These are phyloP conservation scores for Drosophila eugracilis DNA, from an alignment of 1,140 invertebrate genomes.

Conservation along the genomic window DNA sequence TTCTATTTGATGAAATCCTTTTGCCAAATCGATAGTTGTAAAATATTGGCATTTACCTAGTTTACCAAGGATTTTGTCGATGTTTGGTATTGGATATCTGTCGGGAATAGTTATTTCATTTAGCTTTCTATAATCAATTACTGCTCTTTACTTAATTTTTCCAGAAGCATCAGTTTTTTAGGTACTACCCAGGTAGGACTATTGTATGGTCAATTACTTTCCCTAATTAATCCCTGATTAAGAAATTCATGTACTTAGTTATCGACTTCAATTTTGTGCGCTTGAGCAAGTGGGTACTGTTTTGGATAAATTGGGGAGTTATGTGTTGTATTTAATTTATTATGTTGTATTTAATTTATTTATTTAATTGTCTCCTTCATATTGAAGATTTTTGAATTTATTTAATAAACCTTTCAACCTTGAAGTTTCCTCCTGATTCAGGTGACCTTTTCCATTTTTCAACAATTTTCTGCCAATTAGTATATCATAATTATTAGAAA, in stretches of 20 bases:
- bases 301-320: constrained; percentile 3
- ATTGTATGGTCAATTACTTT: too few species aligned
- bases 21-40: not conserved
- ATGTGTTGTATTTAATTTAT: too few species aligned
- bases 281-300: not conserved
- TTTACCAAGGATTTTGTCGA: constrained; percentile 7
- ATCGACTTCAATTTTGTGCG: too few species aligned
- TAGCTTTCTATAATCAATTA: not conserved
- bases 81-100: constrained; percentile 2
- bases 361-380: not conserved
- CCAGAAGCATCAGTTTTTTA: not conserved
- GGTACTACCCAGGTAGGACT: too few species aligned
- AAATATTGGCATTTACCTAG: constrained; percentile 4
- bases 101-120: constrained; percentile 6
- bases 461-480: constrained; percentile 10
- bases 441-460: constrained; percentile 1
- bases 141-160: too few species aligned
- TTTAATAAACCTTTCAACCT: constrained; percentile 3
- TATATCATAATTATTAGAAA: constrained; percentile 1
- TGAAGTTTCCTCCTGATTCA: not conserved
- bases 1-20: constrained; percentile 2
- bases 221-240: not conserved
- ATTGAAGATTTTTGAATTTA: not conserved
- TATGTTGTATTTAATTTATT: too few species aligned
- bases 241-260: not conserved